phyloP scores from a whole-genome alignment of 92 coral and sea anemone genomes.

The Bergia puertoricense region DNA sequence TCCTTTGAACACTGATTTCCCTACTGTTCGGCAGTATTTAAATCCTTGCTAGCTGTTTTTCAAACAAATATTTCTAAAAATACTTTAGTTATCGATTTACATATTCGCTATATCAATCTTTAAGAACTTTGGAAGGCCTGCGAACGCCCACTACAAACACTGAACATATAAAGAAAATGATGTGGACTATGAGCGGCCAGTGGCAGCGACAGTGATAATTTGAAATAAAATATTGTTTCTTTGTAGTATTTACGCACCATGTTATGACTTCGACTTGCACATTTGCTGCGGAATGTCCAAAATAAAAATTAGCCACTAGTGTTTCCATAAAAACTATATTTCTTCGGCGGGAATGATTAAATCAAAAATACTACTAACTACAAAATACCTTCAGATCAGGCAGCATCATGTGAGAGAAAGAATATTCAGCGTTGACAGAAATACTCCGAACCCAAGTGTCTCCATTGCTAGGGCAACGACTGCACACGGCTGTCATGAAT shows the following conservation, averaged over 20 bases:
- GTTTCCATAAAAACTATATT: background rate
- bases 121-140: background rate
- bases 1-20: background rate
- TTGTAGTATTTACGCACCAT: slow-evolving; percentile 8
- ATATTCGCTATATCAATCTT: background rate
- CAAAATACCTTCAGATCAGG: too few species aligned
- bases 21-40: background rate
- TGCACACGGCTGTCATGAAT: background rate
- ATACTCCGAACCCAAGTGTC: background rate
- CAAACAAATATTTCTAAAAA: background rate
- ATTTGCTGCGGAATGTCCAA: slow-evolving; percentile 15
- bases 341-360: background rate
- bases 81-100: background rate
- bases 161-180: background rate
- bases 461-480: slow-evolving; percentile 20
- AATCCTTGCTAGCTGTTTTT: background rate
- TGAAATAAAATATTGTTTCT: background rate
- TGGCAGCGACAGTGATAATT: too few species aligned
- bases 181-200: too few species aligned
- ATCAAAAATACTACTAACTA: background rate
- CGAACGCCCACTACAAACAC: too few species aligned
- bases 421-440: too few species aligned
- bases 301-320: background rate
- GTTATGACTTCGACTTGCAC: slow-evolving; percentile 1
- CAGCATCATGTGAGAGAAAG: too few species aligned